A percentile compares a stretch with the other conserved stretches of the same genome.
Conservation (phyloP, 92 coral and sea anemone species). For the Bergia puertoricense region DNA sequence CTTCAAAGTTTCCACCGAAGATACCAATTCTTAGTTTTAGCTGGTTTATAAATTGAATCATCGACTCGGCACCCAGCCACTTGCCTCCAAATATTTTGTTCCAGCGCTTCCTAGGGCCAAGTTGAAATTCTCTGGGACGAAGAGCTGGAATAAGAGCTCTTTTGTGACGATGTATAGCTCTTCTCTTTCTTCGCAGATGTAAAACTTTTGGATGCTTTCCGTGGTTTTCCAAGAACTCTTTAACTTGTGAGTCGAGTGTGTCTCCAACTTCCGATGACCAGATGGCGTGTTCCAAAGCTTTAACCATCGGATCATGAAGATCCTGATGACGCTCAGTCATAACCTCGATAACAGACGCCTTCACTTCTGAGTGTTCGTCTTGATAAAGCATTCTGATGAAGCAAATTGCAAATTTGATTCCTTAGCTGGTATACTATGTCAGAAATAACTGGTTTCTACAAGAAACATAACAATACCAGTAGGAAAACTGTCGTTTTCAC, state of each 20-base stretch:
- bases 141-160: conserved; percentile 92
- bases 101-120: conserved; percentile 87
- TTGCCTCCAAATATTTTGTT: conserved; percentile 81
- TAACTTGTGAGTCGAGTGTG: conserved; percentile 77
- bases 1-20: conserved; percentile 92
- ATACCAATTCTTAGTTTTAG: conserved; percentile 84
- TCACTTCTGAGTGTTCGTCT: conserved; percentile 89
- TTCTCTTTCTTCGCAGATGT: conserved; percentile 71
- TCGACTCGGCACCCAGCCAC: conserved; percentile 82
- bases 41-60: conserved; percentile 82
- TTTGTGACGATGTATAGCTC: conserved; percentile 73
- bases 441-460: not conserved
- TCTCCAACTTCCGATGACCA: conserved; percentile 81
- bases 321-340: conserved; percentile 83
- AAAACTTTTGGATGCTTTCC: conserved; percentile 80
- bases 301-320: conserved; percentile 64
- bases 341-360: conserved; percentile 87
- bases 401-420: not conserved
- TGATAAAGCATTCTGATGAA: conserved; percentile 45
- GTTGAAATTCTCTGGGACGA: conserved; percentile 82
- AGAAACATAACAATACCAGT: no score
- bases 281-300: conserved; percentile 85
- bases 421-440: not conserved
- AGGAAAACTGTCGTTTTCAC: no score
- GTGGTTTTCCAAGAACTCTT: conserved; percentile 87